Evolutionary conservation across 1,140 invertebrate genomes (phyloP), one percentile per base, ranked within the genome.

Genomic region (Trissolcus basalis): DNA sequence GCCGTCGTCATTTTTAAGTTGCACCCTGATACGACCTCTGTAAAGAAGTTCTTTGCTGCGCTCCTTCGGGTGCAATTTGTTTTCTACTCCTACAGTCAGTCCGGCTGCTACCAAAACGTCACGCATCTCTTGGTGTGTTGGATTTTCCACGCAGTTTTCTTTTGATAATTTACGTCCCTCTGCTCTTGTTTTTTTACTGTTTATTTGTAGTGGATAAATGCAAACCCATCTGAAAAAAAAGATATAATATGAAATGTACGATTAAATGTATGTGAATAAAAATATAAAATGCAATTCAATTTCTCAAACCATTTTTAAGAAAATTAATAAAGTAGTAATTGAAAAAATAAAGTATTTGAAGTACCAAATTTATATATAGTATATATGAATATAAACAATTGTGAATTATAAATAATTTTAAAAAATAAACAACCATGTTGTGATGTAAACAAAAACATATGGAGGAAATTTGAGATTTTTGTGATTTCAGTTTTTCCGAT

Each of bases 121-220:
- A 64, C 93, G 91, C 48, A 99, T 99, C 87, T 99, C 98, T 81
- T 94, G 92, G 83, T 94, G 93, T 0, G 95, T 97, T 35, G 98
- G 98, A 89, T 98, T 98, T 71, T 98, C 96, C 1, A 99, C 94
- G 83, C 95, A 96, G 85, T 94, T 93, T 1, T 93, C 90, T 87
- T 97, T 96, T 5, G 93, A 87, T 15, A 99, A 87, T 75, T 93
- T 92, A 16, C 98, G 90, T 7, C 98, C 98, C 85, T 97, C 92
- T 1, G 94, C 93, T 27, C 94, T 82, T 0, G 96, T 96, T 87
- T 96, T 98, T 81, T 96, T 98, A 73, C 93, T 97, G 82, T 99
- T 99, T 14, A 99, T 90, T 80, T 99, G 99, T 0, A 96, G 93
- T 41, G 98, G 98, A 89, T 99, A 99, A 59, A 99, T 94, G 80